Evolutionary conservation across 1,140 invertebrate species (phyloP).

Genomic region (Meloidogyne floridensis): DNA sequence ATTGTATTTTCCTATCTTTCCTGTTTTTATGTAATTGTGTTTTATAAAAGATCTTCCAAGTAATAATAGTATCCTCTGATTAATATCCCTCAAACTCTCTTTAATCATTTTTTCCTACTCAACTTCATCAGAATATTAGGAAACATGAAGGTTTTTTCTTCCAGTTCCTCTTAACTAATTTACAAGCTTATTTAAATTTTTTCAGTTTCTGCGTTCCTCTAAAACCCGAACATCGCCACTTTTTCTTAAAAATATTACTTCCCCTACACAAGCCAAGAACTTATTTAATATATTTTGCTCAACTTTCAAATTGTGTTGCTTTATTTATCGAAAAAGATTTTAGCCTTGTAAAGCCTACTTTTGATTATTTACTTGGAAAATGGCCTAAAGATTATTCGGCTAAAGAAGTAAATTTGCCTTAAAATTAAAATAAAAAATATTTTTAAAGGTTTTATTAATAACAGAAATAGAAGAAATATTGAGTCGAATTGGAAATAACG

Average conservation of each 20-base stretch:
- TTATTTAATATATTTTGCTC: conserved; percentile 89
- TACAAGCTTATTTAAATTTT: background rate
- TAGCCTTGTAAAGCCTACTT: conserved; percentile 70
- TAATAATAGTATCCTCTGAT: too few species aligned
- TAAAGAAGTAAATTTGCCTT: background rate
- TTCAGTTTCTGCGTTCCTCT: conserved; percentile 58
- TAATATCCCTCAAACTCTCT: too few species aligned
- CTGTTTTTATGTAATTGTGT: too few species aligned
- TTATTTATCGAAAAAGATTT: conserved; percentile 88
- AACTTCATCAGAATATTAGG: too few species aligned
- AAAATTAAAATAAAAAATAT: background rate
- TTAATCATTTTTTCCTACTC: too few species aligned
- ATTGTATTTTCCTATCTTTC: too few species aligned
- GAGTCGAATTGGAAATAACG: background rate
- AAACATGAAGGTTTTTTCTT: too few species aligned
- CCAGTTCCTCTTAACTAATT: too few species aligned
- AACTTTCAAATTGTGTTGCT: conserved; percentile 91
- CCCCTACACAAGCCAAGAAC: conserved; percentile 69
- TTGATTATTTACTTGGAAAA: conserved; percentile 2
- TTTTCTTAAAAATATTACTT: conserved; percentile 57
- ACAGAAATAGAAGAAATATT: conserved; percentile 22
- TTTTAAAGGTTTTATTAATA: conserved; percentile 14
- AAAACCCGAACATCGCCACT: conserved; percentile 64
- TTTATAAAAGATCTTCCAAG: too few species aligned
- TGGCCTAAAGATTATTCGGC: conserved; percentile 13